These are phyloP conservation scores for Telmatochromis sp. DNA, from an alignment of 2,113 vertebrate species.

Conservation along the genomic window DNA sequence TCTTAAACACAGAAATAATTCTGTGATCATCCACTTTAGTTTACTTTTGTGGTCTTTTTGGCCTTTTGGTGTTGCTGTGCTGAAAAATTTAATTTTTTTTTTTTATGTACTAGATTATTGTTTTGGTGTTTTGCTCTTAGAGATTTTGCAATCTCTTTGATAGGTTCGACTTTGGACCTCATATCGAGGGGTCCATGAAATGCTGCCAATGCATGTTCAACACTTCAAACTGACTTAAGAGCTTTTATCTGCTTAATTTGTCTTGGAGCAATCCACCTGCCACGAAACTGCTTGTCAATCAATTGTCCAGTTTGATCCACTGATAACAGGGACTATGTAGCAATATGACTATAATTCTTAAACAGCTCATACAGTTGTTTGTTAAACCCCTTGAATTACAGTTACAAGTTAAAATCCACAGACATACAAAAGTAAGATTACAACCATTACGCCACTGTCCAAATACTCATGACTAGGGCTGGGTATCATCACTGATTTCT, in stretches of 20 bases:
- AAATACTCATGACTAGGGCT: background rate
- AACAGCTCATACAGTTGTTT: background rate
- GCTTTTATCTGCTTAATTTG: background rate
- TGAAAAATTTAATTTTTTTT: background rate
- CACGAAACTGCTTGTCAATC: background rate
- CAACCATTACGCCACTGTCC: background rate
- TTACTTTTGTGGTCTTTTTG: background rate
- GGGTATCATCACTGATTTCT: too few relatives aligned
- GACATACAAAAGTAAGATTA: background rate
- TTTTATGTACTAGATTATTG: background rate
- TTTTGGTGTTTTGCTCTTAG: background rate
- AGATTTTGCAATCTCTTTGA: background rate
- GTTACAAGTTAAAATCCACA: background rate
- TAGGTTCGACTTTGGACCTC: background rate
- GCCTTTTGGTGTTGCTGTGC: background rate
- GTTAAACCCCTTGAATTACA: background rate
- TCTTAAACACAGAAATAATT: background rate
- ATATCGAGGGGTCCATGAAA: rapidly evolving
- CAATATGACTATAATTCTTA: background rate
- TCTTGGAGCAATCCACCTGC: background rate
- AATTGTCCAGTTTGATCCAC: background rate
- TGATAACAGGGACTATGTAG: background rate
- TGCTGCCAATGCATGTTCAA: background rate
- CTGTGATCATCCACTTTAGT: background rate
- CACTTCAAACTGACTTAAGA: background rate